Evolutionary conservation across 2,797 vertebrate species (phyloP), one percentile per base, ranked within the genome.

Genomic region (Ctenopoma kingsleyae): DNA sequence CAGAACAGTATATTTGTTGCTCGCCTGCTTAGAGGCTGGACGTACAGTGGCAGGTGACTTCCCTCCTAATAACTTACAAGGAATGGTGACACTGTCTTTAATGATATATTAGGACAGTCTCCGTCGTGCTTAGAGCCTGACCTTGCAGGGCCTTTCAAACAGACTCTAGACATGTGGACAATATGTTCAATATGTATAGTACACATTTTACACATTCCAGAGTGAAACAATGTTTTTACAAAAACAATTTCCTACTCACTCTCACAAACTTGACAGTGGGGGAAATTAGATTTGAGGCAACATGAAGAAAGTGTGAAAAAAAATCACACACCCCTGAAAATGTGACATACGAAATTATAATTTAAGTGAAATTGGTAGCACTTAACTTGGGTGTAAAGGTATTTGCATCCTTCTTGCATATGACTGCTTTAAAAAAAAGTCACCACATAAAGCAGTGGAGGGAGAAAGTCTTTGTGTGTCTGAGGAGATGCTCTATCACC

Each of bases 31-130:
- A 50, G 44, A 82, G 64, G 76, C 67, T 67, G 66, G 82, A 70
- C 65, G 77, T 58, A 74, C 38, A 46, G 58, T 57, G 71, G 57
- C 67, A 80, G 74, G 77, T 81, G 79, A 78, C 85, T 71, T 88
- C 79, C 75, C 75, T 22, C 46, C 80, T 64, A 75, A 85, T 82
- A 76, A 64, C 69, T 70, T 75, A 58, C 59, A 75, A 53, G 58
- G 74, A 85, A 75, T 70, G 75, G 41, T 49, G 71, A 73, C 43
- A 15, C 53, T 69, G 60, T 52, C 13, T 16, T 50, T 41, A 20
- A 48, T 73, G 80, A 75, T 46, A 71, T 51, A 73, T 67, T 44
- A 35, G 32, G 61, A 30, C 46, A 57, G 58, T 12, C 44, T 73
- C 53, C 30, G 6, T 46, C 13, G 19, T 9, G 20, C 56, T 27